Percentiles rank a stretch among this genome's conserved stretches.
These are phyloP conservation scores for Cyanoliseus patagonus DNA, from an alignment of 2,113 vertebrate genomes.

Conservation along the genomic window DNA sequence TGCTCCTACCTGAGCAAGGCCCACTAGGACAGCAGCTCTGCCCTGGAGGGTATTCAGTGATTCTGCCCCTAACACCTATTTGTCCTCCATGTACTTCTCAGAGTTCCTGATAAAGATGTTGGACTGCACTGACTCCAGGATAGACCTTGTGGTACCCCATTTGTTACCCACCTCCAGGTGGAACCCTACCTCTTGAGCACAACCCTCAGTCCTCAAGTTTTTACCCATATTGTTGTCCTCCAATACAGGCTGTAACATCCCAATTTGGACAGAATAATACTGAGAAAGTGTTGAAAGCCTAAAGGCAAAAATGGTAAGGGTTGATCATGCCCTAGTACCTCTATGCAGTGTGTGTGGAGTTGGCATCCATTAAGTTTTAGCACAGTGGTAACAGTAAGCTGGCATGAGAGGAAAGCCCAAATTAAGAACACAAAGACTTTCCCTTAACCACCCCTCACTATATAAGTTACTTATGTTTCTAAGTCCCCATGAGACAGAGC, in stretches of 20 bases:
- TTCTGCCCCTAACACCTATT: not conserved
- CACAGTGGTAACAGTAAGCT: not conserved
- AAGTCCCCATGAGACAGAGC: not conserved
- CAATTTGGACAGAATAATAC: not conserved
- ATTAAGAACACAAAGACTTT: not conserved
- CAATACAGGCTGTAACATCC: no score
- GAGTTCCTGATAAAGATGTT: not conserved
- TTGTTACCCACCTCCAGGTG: not conserved
- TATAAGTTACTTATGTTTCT: not conserved
- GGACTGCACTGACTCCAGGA: not conserved
- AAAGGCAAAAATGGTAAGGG: not conserved
- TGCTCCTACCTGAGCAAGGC: not conserved
- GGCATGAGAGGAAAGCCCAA: not conserved
- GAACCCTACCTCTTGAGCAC: not conserved
- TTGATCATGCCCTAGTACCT: not conserved
- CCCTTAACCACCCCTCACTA: not conserved
- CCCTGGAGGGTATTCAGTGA: not conserved
- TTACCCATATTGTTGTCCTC: not conserved
- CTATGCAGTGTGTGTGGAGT: not conserved
- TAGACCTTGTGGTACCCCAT: not conserved
- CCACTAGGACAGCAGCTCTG: not conserved
- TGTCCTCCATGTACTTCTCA: not conserved
- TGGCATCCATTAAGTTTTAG: not conserved
- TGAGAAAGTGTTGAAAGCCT: not conserved
- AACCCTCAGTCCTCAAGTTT: not conserved